Base-by-base conservation (phyloP, 2,113 vertebrate genomes). In the Podarcis raffonei region DNA sequence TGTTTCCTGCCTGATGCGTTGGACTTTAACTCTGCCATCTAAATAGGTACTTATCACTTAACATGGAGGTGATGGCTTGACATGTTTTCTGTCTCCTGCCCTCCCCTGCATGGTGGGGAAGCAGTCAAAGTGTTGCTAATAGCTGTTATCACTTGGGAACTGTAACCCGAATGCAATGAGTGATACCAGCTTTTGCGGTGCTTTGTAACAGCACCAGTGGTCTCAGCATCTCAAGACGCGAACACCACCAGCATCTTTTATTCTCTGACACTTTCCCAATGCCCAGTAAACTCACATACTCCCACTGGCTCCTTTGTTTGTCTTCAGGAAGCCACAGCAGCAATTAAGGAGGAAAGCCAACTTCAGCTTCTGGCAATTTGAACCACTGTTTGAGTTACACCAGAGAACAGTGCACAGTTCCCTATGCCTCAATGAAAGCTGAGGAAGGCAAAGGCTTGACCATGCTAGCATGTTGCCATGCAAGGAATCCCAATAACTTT, bases 31-130 rank as follows among this genome's bases (percentile, higher is more conserved):
- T 96, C 95, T 94, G 94, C 96, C 30, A 1, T 85, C 94, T 95
- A 96, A 97, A 97, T 96, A 96, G 96, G 95, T 96, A 95, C 96
- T 96, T 97, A 96, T 97, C 96, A 96, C 94, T 96, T 96, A 96
- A 94, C 96, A 96, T 93, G 93, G 94, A 96, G 95, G 95, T 95
- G 95, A 95, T 93, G 89, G 92, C 92, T 95, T 97, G 96, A 96
- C 96, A 96, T 95, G 93, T 95, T 94, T 94, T 93, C 95, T 95
- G 95, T 95, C 95, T 94, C 94, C 89, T 91, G 92, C 95, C 95
- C 94, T 95, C 94, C 94, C 94, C 94, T 93, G 93, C 94, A 89
- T 59, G 25, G 94, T 92, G 93, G 95, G 94, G 95, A 96, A 96
- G 92, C 94, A 93, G 84, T 93, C 94, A 93, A 93, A 96, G 94